These are phyloP conservation scores for Molossus molossus DNA, from an alignment of 2,797 vertebrate genomes.

Conservation along the genomic window DNA sequence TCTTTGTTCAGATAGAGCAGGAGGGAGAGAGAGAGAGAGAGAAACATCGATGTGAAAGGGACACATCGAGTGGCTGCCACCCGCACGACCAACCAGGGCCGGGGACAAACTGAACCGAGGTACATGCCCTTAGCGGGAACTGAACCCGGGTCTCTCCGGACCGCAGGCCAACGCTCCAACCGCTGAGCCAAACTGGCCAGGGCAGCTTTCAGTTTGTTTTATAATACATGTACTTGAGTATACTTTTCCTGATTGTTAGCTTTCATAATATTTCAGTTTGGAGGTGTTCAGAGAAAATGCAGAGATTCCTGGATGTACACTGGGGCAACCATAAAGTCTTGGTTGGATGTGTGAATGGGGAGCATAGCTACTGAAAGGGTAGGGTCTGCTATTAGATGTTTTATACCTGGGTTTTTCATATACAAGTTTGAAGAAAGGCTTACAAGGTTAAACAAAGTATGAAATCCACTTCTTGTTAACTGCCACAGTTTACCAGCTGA, in stretches of 20 bases:
- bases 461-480: background rate
- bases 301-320: background rate
- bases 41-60: no score
- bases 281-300: background rate
- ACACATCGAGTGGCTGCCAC: no score
- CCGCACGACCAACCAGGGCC: no score
- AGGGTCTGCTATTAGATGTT: background rate
- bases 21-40: no score
- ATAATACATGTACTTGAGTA: background rate
- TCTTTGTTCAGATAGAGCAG: no score
- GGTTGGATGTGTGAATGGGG: background rate
- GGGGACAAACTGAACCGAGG: no score
- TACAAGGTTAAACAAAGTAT: constrained; percentile 5
- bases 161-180: no score
- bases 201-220: background rate
- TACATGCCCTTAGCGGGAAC: no score
- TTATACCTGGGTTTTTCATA: background rate
- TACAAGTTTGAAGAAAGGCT: background rate
- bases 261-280: background rate
- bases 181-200: no score
- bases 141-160: no score
- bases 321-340: no score
- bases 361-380: background rate
- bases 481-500: background rate
- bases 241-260: background rate